These are phyloP conservation scores for Willowsia nigromaculata DNA, from an alignment of 2,888 invertebrate species.

Conservation along the genomic window DNA sequence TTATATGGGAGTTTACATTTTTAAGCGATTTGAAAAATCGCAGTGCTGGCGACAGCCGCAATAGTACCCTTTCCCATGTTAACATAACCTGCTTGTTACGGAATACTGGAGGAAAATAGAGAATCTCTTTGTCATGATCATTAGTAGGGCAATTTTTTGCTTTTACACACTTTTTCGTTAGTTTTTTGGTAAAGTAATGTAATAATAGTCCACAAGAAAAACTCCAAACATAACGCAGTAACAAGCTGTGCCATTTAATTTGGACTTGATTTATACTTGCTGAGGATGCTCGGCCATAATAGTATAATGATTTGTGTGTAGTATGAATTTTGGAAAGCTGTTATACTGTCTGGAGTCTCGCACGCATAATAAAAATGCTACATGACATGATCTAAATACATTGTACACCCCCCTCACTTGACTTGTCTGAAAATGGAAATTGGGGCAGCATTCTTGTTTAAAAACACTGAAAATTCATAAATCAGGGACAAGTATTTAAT, in stretches of 20 bases:
- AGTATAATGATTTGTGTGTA: not conserved
- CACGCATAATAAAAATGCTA: slow-evolving; percentile 5
- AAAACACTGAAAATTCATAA: not conserved
- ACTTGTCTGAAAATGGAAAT: not conserved
- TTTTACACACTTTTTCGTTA: not conserved
- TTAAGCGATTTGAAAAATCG: slow-evolving; percentile 51
- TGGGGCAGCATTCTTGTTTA: not conserved
- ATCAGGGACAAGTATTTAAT: slow-evolving; percentile 31
- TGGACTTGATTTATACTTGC: slow-evolving; percentile 36
- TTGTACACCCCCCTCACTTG: not conserved
- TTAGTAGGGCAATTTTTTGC: slow-evolving; percentile 47
- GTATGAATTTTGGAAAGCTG: slow-evolving; percentile 22
- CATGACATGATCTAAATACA: slow-evolving; percentile 2
- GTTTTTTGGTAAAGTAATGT: slow-evolving; percentile 14
- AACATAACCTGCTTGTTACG: slow-evolving; percentile 51
- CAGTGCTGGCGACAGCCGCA: slow-evolving; percentile 55
- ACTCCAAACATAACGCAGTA: not conserved
- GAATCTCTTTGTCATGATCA: slow-evolving; percentile 44
- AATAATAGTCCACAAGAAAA: not conserved
- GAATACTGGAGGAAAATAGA: slow-evolving; percentile 35
- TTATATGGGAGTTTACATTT: not conserved
- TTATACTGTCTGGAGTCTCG: not conserved
- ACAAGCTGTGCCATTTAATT: slow-evolving; percentile 29
- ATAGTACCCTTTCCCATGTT: slow-evolving; percentile 40
- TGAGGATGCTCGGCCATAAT: not conserved